Base-by-base conservation (phyloP, 2,113 vertebrate genomes). In the Dendropsophus ebraccatus region DNA sequence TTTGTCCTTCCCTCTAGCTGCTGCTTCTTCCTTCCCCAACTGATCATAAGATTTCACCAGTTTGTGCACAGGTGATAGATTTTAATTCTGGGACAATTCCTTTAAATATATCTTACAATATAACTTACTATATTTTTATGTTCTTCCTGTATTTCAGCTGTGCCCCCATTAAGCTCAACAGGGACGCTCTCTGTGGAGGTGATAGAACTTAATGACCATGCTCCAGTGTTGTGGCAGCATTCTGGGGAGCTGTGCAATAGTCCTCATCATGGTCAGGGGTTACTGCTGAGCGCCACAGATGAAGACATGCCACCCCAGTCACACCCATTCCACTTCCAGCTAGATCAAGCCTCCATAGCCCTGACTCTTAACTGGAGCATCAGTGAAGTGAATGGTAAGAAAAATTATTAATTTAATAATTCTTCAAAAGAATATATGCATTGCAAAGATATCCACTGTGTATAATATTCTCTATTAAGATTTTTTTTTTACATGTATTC, bases 131-230 rank as follows among this genome's bases (percentile, higher is more conserved):
- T 56, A 56, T 1, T 5, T 23, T 7, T 14, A 23, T 58, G 21
- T 4, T 41, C 12, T 56, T 58, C 13, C 13, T 65, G 9, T 49
- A 17, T 83, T 14, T 0, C 89, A 94, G 93, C 92, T 2, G 87
- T 83, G 8, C 92, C 93, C 0, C 90, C 94, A 0, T 83, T 93
- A 85, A 97, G 96, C 0, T 92, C 94, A 84, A 95, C 95, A 0
- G 97, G 95, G 41, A 95, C 94, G 1, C 90, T 99, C 83, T 94
- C 93, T 54, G 93, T 99, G 25, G 94, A 94, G 65, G 95, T 99
- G 88, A 88, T 93, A 90, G 97, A 98, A 88, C 96, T 96, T 89
- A 99, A 99, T 5, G 97, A 99, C 93, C 96, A 96, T 8, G 88
- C 95, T 0, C 98, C 97, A 0, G 87, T 91, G 70, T 93, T 99